Percentiles rank a stretch among this genome's conserved stretches.
Evolutionary conservation across 2,797 vertebrate genomes (phyloP).

Genomic region (Pitangus sulphuratus): DNA sequence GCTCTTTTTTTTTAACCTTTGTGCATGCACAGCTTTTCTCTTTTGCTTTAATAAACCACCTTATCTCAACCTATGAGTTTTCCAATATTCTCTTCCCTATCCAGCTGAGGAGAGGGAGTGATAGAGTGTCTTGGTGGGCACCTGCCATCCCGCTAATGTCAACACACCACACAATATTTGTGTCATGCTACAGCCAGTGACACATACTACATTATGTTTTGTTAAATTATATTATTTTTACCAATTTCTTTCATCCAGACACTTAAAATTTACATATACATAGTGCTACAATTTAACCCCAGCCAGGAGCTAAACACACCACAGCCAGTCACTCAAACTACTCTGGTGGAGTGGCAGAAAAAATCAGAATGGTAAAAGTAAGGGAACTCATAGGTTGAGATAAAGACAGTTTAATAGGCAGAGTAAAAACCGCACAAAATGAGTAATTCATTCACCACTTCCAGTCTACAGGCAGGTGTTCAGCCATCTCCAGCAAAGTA

Average conservation of each 20-base stretch:
- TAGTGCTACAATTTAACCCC: background rate
- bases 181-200: background rate
- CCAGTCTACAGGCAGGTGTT: background rate
- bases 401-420: background rate
- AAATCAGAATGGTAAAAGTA: background rate
- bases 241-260: background rate
- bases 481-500: background rate
- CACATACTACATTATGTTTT: background rate
- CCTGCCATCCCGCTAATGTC: background rate
- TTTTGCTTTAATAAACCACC: background rate
- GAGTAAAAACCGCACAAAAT: background rate
- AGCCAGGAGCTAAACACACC: background rate
- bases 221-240: background rate
- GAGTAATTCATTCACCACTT: background rate
- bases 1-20: background rate
- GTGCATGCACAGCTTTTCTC: rapidly evolving
- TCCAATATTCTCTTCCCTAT: background rate
- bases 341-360: background rate
- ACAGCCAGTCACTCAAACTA: background rate
- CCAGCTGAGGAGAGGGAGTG: background rate
- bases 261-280: background rate
- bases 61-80: background rate
- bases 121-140: background rate
- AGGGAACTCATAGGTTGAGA: background rate
- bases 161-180: background rate